Evolutionary conservation across 2,888 invertebrate genomes (phyloP).

Genomic region (Nudaria mundana): DNA sequence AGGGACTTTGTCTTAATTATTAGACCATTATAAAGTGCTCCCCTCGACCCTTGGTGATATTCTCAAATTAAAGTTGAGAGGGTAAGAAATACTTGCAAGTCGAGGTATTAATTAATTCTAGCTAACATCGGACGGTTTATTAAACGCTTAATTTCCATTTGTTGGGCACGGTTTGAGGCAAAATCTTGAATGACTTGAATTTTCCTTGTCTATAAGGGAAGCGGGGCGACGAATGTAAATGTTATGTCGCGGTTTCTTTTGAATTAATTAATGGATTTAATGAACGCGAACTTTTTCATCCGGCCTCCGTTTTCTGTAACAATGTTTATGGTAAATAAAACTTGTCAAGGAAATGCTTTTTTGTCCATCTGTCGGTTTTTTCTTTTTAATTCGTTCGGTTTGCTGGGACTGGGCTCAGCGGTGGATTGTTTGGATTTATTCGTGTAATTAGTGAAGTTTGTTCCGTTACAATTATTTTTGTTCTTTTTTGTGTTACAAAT

Average conservation of each 20-base stretch:
- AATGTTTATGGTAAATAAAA: slow-evolving; percentile 80
- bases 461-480: slow-evolving; percentile 71
- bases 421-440: slow-evolving; percentile 76
- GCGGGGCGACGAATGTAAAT: slow-evolving; percentile 67
- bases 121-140: slow-evolving; percentile 64
- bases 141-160: slow-evolving; percentile 76
- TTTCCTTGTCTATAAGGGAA: slow-evolving; percentile 62
- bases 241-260: slow-evolving; percentile 77
- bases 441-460: slow-evolving; percentile 80
- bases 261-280: slow-evolving; percentile 80
- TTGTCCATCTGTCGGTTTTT: slow-evolving; percentile 68
- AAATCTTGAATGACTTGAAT: slow-evolving; percentile 58
- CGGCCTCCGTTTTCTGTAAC: slow-evolving; percentile 64
- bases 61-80: slow-evolving; percentile 56
- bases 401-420: slow-evolving; percentile 58
- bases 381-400: slow-evolving; percentile 71
- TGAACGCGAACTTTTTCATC: slow-evolving; percentile 76
- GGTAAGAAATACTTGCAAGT: slow-evolving; percentile 64
- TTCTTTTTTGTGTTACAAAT: slow-evolving; percentile 68
- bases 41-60: slow-evolving; percentile 66
- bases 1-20: slow-evolving; percentile 76
- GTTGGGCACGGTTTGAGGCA: slow-evolving; percentile 51
- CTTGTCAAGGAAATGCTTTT: slow-evolving; percentile 78
- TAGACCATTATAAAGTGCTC: slow-evolving; percentile 70
- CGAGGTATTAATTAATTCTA: slow-evolving; percentile 74